Conservation (phyloP, 2,113 vertebrate genomes). For the Scartelaos histophorus region DNA sequence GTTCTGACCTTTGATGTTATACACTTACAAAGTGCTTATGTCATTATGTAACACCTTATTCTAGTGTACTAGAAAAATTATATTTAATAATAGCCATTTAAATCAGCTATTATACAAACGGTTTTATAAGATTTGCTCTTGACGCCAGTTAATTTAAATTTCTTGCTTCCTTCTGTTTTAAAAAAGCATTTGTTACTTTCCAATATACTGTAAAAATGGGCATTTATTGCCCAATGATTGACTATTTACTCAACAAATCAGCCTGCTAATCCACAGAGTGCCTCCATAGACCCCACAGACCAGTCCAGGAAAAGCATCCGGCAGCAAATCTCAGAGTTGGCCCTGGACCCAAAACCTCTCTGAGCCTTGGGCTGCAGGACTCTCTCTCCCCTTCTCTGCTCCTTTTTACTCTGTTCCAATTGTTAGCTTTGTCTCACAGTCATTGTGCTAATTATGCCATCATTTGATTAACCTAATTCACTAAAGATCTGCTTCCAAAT, state of each 20-base stretch:
- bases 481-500: constrained; percentile 8
- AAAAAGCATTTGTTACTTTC: constrained; percentile 6
- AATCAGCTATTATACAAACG: not conserved
- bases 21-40: constrained; percentile 10
- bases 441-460: not conserved
- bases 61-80: not conserved
- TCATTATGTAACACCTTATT: constrained; percentile 14
- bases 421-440: not conserved
- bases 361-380: constrained; percentile 28
- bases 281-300: constrained; percentile 19
- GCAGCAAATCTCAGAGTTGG: constrained; percentile 58
- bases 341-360: constrained; percentile 42
- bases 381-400: constrained; percentile 4
- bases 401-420: not conserved
- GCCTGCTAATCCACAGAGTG: constrained; percentile 54
- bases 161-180: not conserved
- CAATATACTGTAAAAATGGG: constrained; percentile 5
- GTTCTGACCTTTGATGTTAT: constrained; percentile 34
- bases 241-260: constrained; percentile 51
- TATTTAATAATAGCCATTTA: not conserved
- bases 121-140: not conserved
- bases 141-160: not conserved
- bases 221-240: constrained; percentile 19
- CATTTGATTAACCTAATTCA: not conserved
- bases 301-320: constrained; percentile 27